These are phyloP conservation scores for Ciconia maguari DNA, from an alignment of 2,113 vertebrate species.

Conservation along the genomic window DNA sequence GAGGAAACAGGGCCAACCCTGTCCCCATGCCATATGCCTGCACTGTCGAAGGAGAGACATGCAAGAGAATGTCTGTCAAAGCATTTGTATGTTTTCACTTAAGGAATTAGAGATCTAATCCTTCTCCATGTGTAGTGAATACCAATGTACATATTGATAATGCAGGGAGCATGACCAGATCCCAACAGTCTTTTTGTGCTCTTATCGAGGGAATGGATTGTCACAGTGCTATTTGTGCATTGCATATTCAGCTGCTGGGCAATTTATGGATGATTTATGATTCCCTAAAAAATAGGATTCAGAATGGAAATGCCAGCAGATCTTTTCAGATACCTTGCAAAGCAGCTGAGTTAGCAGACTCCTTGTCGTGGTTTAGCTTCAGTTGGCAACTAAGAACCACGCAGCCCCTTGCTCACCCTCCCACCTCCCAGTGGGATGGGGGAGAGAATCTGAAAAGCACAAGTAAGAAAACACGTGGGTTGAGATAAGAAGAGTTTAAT, in stretches of 20 bases:
- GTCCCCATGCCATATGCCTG: background rate
- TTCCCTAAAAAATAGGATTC: background rate
- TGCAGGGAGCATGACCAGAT: background rate
- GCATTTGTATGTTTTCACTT: background rate
- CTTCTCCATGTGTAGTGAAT: background rate
- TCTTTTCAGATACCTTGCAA: background rate
- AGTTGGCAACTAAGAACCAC: too few relatives aligned
- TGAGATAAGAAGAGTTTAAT: too few relatives aligned
- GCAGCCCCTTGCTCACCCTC: too few relatives aligned
- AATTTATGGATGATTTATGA: background rate
- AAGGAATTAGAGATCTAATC: background rate
- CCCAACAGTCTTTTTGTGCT: background rate
- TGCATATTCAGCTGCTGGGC: background rate
- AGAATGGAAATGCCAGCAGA: background rate
- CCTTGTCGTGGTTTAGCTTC: too few relatives aligned
- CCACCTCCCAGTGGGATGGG: too few relatives aligned
- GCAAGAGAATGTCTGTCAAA: background rate
- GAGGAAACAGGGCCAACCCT: background rate
- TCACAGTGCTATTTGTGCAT: background rate
- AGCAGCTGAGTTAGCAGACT: background rate
- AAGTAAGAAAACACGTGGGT: too few relatives aligned
- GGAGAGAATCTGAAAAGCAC: too few relatives aligned
- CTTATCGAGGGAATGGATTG: background rate
- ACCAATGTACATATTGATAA: background rate
- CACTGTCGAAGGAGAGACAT: background rate